phyloP scores from a whole-genome alignment of 1,140 invertebrate species.

The Druon quercuslanigerum region DNA sequence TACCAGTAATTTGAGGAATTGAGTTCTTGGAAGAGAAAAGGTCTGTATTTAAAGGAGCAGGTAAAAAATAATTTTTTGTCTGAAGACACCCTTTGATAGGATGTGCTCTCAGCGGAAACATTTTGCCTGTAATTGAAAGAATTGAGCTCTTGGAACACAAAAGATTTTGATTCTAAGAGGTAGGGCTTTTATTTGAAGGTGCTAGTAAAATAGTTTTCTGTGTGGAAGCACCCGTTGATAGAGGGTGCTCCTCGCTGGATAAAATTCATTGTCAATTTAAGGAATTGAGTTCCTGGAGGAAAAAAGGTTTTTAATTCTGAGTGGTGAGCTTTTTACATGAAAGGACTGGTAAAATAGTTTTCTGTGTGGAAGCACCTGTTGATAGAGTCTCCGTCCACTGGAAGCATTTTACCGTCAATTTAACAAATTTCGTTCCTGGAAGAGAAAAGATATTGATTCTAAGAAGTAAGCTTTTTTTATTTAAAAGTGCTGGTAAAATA shows the following conservation, averaged over 20 bases:
- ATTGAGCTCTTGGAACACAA: no score
- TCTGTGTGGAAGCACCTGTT: not conserved
- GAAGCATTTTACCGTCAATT: not conserved
- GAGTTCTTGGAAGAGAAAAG: not conserved
- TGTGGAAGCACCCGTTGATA: not conserved
- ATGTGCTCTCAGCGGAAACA: no score
- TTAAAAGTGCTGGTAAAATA: not conserved
- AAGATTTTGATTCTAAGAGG: no score
- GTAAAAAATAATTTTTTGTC: conserved; percentile 22
- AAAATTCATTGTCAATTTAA: not conserved
- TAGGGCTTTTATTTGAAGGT: no score
- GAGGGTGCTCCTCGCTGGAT: no score
- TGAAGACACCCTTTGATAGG: no score
- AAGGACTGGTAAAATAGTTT: not conserved
- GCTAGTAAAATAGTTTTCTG: conserved; percentile 19
- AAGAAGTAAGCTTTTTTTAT: no score
- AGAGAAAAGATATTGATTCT: not conserved
- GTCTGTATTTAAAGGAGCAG: not conserved
- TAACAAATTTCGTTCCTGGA: not conserved
- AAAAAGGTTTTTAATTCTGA: not conserved
- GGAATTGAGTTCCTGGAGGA: not conserved
- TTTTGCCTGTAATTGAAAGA: no score
- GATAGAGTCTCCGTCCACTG: no score
- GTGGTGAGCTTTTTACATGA: no score
- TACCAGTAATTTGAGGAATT: not conserved